A percentile compares a stretch with the other conserved stretches of the same genome.
Evolutionary conservation across 2,888 invertebrate genomes (phyloP).

Genomic region (Lasioglossum vierecki): DNA sequence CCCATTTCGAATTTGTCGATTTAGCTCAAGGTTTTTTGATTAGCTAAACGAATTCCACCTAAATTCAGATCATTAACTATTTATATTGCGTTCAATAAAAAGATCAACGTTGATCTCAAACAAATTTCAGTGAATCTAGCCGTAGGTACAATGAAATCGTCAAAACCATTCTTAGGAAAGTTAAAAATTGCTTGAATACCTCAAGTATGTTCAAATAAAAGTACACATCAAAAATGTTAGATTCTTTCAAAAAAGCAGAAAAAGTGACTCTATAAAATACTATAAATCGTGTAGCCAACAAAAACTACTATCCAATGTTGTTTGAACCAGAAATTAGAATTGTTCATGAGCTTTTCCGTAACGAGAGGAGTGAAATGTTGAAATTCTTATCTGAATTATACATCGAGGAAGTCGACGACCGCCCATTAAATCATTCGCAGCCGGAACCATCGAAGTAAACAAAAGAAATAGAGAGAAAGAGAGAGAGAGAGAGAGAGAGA

Average conservation of each 20-base stretch:
- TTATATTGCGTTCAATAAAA: background rate
- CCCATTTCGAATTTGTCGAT: background rate
- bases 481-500: constrained; percentile 13
- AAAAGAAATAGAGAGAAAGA: background rate
- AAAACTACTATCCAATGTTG: background rate
- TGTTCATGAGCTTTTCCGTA: background rate
- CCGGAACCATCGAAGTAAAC: constrained; percentile 28
- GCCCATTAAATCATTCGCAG: constrained; percentile 31
- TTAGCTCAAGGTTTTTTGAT: background rate
- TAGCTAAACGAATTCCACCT: background rate
- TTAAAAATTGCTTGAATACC: too few relatives aligned
- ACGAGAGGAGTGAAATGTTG: background rate
- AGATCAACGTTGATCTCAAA: too few relatives aligned
- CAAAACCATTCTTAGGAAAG: too few relatives aligned
- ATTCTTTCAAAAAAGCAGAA: background rate
- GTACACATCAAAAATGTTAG: background rate
- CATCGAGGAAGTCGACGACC: constrained; percentile 31
- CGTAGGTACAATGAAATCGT: too few relatives aligned
- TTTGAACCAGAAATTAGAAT: too few relatives aligned
- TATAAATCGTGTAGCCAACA: background rate
- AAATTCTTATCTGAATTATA: background rate
- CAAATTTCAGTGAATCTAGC: too few relatives aligned
- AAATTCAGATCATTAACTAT: background rate
- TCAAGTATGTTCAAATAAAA: background rate
- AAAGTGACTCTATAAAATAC: background rate